Conservation (phyloP, 2,797 vertebrate genomes). For the Ispidina lecontei region DNA sequence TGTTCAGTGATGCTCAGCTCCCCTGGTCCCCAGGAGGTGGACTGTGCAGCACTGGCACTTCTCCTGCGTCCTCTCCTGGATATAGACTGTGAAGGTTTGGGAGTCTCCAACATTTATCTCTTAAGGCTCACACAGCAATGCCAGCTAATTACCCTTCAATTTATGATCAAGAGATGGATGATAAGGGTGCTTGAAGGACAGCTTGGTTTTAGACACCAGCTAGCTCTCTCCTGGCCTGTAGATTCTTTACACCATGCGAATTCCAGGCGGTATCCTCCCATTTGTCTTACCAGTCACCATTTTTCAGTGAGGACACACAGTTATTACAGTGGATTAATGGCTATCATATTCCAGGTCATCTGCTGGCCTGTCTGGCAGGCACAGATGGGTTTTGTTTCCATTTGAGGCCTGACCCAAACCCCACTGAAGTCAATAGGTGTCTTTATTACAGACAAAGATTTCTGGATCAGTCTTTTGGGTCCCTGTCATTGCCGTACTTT, state of each 20-base stretch:
- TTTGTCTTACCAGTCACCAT: not conserved
- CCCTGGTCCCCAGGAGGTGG: rapidly evolving
- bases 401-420: constrained; percentile 3
- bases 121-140: not conserved
- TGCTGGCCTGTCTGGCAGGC: not conserved
- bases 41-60: rapidly evolving
- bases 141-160: not conserved
- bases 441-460: not conserved
- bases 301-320: not conserved
- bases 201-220: not conserved
- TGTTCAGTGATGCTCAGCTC: not conserved
- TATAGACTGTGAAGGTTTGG: not conserved
- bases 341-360: not conserved
- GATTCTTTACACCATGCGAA: not conserved
- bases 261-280: not conserved
- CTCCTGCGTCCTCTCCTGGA: not conserved
- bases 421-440: not conserved
- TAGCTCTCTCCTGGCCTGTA: not conserved
- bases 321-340: constrained; percentile 20
- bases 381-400: not conserved
- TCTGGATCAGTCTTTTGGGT: not conserved
- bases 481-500: not conserved
- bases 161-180: not conserved
- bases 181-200: not conserved
- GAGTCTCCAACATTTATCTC: rapidly evolving